phyloP scores from a whole-genome alignment of 2,888 invertebrate species.

The Drosophila mercatorum region DNA sequence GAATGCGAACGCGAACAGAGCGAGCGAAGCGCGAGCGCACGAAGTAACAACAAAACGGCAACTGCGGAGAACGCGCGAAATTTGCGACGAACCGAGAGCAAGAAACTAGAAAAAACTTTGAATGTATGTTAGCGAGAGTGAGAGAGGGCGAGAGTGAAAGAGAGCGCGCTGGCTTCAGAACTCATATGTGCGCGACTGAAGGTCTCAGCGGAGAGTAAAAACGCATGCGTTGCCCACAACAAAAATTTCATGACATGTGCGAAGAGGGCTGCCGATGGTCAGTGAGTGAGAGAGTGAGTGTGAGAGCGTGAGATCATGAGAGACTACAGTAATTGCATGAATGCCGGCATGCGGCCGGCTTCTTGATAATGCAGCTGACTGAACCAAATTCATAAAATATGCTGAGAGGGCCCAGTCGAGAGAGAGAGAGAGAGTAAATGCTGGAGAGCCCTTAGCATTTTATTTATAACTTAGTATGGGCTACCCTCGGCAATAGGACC shows the following conservation, averaged over 20 bases:
- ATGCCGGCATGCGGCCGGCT: slow-evolving; percentile 40
- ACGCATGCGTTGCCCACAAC: slow-evolving; percentile 46
- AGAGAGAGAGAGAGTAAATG: background rate
- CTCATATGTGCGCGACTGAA: slow-evolving; percentile 4
- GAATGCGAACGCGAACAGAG: slow-evolving; percentile 14
- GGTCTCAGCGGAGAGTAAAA: background rate
- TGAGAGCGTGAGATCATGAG: background rate
- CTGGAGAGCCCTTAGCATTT: slow-evolving; percentile 1
- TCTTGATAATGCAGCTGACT: slow-evolving; percentile 27
- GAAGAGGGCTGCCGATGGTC: slow-evolving; percentile 16
- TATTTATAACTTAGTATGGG: background rate
- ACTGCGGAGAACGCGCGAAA: slow-evolving; percentile 56
- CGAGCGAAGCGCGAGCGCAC: slow-evolving; percentile 27
- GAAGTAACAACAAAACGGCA: slow-evolving; percentile 43
- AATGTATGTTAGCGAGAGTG: slow-evolving; percentile 9
- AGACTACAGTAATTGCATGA: slow-evolving; percentile 7
- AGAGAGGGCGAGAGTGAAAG: background rate
- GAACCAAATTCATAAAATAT: slow-evolving; percentile 2
- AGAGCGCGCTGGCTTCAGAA: slow-evolving; percentile 14
- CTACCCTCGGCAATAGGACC: slow-evolving; percentile 17
- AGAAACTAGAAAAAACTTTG: background rate
- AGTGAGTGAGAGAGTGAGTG: slow-evolving; percentile 1
- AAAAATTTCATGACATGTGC: slow-evolving; percentile 8
- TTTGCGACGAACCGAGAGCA: slow-evolving; percentile 12
- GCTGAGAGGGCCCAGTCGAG: background rate